Evolutionary conservation across 2,113 vertebrate genomes (phyloP), one percentile per base, ranked within the genome.

Genomic region (Oncorhynchus kisutch): DNA sequence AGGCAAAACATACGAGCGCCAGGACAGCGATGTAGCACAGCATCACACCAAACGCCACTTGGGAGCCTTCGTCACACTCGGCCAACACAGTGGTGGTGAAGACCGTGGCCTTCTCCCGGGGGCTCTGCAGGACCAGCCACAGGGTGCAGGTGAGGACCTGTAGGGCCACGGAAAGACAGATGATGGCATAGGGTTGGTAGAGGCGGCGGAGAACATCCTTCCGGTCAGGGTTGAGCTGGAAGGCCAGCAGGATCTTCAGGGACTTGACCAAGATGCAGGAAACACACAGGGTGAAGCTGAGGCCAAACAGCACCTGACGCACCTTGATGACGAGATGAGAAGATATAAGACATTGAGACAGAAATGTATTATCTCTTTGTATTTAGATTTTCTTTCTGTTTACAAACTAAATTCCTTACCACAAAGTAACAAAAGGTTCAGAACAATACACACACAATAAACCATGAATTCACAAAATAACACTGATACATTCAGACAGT

Each of bases 261-360:
- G 95, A 95, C 86, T 97, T 98, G 18, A 95, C 93, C 86, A 98
- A 89, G 88, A 97, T 96, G 82, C 95, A 96, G 22, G 95, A 95
- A 81, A 97, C 86, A 62, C 95, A 96, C 65, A 96, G 86, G 0
- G 95, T 87, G 76, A 97, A 98, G 84, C 95, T 98, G 69, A 96
- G 83, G 0, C 95, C 95, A 48, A 95, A 97, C 13, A 97, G 71
- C 2, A 90, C 91, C 86, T 97, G 96, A 18, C 95, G 92, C 7
- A 91, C 87, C 87, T 94, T 67, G 25, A 25, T 6, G 4, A 16
- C 3, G 12, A 67, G 65, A 54, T 54, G 12, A 54, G 49, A 54
- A 54, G 39, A 54, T 14, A 18, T 51, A 3, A 16, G 49, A 54
- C 16, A 54, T 16, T 54, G 12, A 54, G 49, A 54, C 49, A 54